These are phyloP conservation scores for Chironomus striatipennis DNA, from an alignment of 1,140 invertebrate genomes.

Conservation along the genomic window DNA sequence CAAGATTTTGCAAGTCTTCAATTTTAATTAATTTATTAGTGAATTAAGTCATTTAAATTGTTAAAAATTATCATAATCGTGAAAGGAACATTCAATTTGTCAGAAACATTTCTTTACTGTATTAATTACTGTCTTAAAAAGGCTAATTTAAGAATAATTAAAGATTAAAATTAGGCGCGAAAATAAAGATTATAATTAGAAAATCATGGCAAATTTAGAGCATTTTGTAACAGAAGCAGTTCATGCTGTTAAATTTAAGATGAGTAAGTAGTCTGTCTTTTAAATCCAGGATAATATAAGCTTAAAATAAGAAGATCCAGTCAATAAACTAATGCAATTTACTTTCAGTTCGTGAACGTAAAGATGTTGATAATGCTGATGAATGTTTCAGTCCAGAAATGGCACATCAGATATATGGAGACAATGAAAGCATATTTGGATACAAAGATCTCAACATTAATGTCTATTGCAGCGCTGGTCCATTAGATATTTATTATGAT, in stretches of 20 bases:
- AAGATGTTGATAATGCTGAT: slow-evolving; percentile 51
- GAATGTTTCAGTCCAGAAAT: slow-evolving; percentile 80
- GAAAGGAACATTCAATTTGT: too few relatives aligned
- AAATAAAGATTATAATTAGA: slow-evolving; percentile 26
- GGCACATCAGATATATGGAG: slow-evolving; percentile 91
- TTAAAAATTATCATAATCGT: too few relatives aligned
- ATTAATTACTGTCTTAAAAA: too few relatives aligned
- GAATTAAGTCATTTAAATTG: too few relatives aligned
- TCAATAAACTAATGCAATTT: slow-evolving; percentile 24
- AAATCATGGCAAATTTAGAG: slow-evolving; percentile 45
- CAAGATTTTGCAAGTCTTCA: too few relatives aligned
- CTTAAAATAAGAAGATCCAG: neutral
- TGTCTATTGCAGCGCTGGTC: slow-evolving; percentile 74
- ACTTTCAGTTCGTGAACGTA: slow-evolving; percentile 50
- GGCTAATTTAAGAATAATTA: slow-evolving; percentile 23
- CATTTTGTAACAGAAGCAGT: slow-evolving; percentile 59
- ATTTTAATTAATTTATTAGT: too few relatives aligned
- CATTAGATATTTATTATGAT: slow-evolving; percentile 62
- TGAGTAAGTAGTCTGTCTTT: slow-evolving; percentile 52
- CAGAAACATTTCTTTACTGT: too few relatives aligned
- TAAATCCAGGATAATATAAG: slow-evolving; percentile 6
- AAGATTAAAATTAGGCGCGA: slow-evolving; percentile 22
- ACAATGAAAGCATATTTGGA: slow-evolving; percentile 89
- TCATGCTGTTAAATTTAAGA: slow-evolving; percentile 66
- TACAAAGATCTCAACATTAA: slow-evolving; percentile 75